These are phyloP conservation scores for Gibbula magus DNA, from an alignment of 2,888 invertebrate species.

Conservation along the genomic window DNA sequence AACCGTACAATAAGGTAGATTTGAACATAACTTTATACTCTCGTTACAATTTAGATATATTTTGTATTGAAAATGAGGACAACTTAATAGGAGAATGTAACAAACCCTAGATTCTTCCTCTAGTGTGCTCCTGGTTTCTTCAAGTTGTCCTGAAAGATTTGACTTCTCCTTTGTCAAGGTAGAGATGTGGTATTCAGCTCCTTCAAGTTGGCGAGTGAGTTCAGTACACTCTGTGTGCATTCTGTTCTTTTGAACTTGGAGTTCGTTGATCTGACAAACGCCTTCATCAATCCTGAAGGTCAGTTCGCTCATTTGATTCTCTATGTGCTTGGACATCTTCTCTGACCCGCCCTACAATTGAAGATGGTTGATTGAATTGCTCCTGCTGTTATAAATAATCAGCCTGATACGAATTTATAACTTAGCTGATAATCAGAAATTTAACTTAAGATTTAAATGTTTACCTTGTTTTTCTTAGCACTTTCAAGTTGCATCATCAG, in stretches of 20 bases:
- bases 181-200: conserved; percentile 96
- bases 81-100: too few species aligned
- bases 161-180: conserved; percentile 94
- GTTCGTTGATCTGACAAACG: conserved; percentile 96
- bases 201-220: conserved; percentile 96
- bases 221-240: conserved; percentile 97
- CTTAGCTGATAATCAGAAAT: background rate
- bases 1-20: too few species aligned
- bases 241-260: conserved; percentile 89
- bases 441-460: background rate
- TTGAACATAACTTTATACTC: too few species aligned
- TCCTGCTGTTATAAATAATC: too few species aligned
- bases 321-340: conserved; percentile 98
- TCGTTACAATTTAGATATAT: background rate
- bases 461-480: conserved; percentile 97
- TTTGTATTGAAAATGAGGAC: too few species aligned
- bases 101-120: conserved; percentile 88
- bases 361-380: too few species aligned
- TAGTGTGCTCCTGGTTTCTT: conserved; percentile 97
- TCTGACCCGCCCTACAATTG: conserved; percentile 91
- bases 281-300: conserved; percentile 97
- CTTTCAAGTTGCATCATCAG: conserved; percentile 96
- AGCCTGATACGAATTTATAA: too few species aligned
- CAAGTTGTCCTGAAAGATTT: conserved; percentile 94
- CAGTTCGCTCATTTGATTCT: conserved; percentile 95